Evolutionary conservation across 1,140 invertebrate species (phyloP), one percentile per base, ranked within the genome.

Genomic region (Caligus rogercresseyi): DNA sequence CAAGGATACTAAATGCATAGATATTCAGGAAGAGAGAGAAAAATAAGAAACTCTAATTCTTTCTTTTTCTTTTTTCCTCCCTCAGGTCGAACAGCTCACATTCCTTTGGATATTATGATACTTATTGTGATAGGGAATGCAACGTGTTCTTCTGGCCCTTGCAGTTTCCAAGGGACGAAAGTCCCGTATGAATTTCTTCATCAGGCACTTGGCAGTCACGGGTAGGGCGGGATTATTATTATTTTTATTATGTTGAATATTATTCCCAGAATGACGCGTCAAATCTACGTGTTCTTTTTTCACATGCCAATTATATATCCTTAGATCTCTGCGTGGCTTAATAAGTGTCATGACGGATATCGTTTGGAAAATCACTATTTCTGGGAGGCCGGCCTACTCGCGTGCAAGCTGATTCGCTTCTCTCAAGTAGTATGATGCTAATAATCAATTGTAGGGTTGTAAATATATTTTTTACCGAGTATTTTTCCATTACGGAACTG

Each of bases 161-260:
- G 73, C 85, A 23, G 77, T 89, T 54, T 87, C 85, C 65, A 91
- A 91, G 72, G 71, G 69, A 19, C 77, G 89, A 68, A 93, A 91
- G 72, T 90, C 89, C 14, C 77, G 90, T 19, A 95, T 95, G 89
- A 92, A 93, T 70, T 94, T 90, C 75, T 94, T 95, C 75, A 94
- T 96, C 67, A 89, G 87, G 78, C 89, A 95, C 70, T 75, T 96
- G 16, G 90, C 90, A 2, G 79, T 92, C 64, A 89, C 89, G 75
- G 90, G 90, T 79, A 11, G 53, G 2, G 19, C 25, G 23, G 11
- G 31, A 43, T n/a, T 11, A 43, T 43, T 65, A 24, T 65, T 2
- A 7, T 61, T 43, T 63, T 63, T 1, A 18, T 7, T 18, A 53
- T 53, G 25, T 2, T 61, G 16, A 54, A 15, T 14, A 52, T 67